phyloP scores from a whole-genome alignment of 1,140 invertebrate species.

The Stratiolaelaps scimitus region DNA sequence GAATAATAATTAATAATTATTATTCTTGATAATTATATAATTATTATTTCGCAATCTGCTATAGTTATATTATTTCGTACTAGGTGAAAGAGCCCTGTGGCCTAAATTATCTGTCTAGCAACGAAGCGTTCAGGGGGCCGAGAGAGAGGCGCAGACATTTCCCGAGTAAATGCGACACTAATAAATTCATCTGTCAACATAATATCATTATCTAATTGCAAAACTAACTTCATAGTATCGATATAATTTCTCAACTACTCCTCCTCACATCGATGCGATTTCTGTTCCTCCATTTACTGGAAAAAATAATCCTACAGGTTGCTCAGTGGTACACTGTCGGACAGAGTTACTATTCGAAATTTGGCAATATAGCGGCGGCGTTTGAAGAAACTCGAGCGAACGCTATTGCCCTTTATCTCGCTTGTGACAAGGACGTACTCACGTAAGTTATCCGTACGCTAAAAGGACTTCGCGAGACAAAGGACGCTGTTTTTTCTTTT shows the following conservation, averaged over 20 bases:
- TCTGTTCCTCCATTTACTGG: conserved; percentile 7
- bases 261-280: not conserved
- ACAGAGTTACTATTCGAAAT: not conserved
- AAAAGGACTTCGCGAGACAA: not conserved
- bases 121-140: too few relatives aligned
- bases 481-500: not conserved
- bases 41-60: too few relatives aligned
- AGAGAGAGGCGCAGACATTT: too few relatives aligned
- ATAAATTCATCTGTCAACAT: not conserved
- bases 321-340: not conserved
- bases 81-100: too few relatives aligned
- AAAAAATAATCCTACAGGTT: too few relatives aligned
- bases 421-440: not conserved
- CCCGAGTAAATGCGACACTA: not conserved
- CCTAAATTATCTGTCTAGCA: too few relatives aligned
- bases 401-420: not conserved
- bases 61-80: too few relatives aligned
- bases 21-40: too few relatives aligned
- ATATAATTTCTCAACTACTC: not conserved
- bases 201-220: not conserved
- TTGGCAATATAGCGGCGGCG: conserved; percentile 3
- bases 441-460: too few relatives aligned
- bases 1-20: too few relatives aligned
- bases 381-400: not conserved
- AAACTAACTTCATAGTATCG: not conserved